phyloP scores from a whole-genome alignment of 1,140 invertebrate genomes.

The Lepidurus couesii region DNA sequence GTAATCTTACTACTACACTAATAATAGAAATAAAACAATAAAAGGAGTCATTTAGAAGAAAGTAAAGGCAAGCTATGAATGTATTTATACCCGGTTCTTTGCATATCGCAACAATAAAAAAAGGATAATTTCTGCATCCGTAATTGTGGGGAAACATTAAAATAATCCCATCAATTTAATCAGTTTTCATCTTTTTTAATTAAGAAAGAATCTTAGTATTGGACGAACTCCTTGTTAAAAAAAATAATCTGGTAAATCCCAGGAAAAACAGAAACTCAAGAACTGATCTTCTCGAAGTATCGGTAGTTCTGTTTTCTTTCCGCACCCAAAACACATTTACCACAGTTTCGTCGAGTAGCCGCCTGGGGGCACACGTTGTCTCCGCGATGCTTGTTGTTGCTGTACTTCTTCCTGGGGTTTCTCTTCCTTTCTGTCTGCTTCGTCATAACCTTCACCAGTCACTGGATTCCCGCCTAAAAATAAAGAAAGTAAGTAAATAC shows the following conservation, averaged over 20 bases:
- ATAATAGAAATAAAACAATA: too few species aligned
- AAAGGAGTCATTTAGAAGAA: too few species aligned
- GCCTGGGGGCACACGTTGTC: constrained; percentile 29
- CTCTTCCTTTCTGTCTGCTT: constrained; percentile 28
- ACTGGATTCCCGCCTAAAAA: constrained; percentile 33
- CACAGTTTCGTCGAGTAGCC: constrained; percentile 33
- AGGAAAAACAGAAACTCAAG: too few species aligned
- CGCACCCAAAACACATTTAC: background rate
- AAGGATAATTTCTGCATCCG: background rate
- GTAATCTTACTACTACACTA: too few species aligned
- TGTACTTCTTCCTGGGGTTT: constrained; percentile 24
- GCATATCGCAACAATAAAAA: constrained; percentile 6
- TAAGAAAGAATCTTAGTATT: too few species aligned
- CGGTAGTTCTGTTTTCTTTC: background rate
- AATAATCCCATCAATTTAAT: too few species aligned
- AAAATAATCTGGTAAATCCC: too few species aligned
- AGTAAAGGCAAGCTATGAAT: constrained; percentile 6
- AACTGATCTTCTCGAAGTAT: too few species aligned
- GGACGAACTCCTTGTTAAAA: too few species aligned
- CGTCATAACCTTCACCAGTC: constrained; percentile 33
- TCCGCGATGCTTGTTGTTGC: constrained; percentile 20
- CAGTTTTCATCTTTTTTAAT: too few species aligned
- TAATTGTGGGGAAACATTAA: background rate
- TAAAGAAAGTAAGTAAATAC: background rate
- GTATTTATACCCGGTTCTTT: constrained; percentile 10